phyloP scores from a whole-genome alignment of 1,140 invertebrate genomes.

The Nasonia giraulti region DNA sequence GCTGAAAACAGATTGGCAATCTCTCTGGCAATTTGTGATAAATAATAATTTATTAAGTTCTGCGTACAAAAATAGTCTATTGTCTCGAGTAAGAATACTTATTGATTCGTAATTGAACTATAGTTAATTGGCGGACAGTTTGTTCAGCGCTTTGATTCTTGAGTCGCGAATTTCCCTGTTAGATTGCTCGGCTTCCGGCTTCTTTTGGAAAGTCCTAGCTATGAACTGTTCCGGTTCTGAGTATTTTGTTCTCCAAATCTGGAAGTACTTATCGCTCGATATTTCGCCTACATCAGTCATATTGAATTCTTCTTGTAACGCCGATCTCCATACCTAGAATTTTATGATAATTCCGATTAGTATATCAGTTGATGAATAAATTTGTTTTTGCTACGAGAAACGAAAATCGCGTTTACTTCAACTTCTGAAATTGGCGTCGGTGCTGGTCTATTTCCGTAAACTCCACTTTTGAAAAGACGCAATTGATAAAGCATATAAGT shows the following conservation, averaged over 20 bases:
- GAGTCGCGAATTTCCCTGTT: background rate
- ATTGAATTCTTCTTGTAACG: conserved; percentile 70
- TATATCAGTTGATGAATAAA: background rate
- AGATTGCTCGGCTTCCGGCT: conserved; percentile 22
- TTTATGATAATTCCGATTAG: background rate
- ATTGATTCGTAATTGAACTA: conserved; percentile 1
- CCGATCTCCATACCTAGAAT: conserved; percentile 69
- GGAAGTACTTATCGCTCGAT: conserved; percentile 68
- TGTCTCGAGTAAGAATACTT: background rate
- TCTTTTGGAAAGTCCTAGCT: conserved; percentile 56
- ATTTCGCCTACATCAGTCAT: conserved; percentile 66
- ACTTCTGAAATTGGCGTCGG: conserved; percentile 64
- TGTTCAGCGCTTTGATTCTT: background rate
- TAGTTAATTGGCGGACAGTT: background rate
- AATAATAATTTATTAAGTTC: conserved; percentile 28
- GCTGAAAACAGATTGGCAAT: no score
- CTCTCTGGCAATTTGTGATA: background rate
- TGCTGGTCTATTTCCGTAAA: conserved; percentile 66
- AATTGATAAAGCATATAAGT: conserved; percentile 74
- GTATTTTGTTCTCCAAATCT: conserved; percentile 70
- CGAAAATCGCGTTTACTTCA: conserved; percentile 57
- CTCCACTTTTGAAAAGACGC: conserved; percentile 63
- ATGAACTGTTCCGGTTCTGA: conserved; percentile 68
- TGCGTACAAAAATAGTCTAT: conserved; percentile 37
- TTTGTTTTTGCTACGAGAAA: background rate